Base-by-base conservation (phyloP, 2,113 vertebrate genomes). In the Felis catus region DNA sequence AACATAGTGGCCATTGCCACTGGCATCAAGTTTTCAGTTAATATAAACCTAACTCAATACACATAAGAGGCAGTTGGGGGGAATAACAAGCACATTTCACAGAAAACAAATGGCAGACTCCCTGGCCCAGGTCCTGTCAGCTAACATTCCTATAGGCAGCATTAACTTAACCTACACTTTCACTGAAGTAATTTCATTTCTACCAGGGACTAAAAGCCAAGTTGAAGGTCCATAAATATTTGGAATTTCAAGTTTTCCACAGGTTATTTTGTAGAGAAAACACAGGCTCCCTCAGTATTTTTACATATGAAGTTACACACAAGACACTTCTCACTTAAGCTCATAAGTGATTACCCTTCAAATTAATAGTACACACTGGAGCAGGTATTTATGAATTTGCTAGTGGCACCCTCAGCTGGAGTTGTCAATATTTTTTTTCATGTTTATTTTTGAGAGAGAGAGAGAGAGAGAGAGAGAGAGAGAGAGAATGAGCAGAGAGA, bases 321-420 rank as follows among this genome's bases (percentile, higher is more conserved):
- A 89, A 66, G 63, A 48, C 0, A 36, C 16, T 19, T 83, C 12
- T 81, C 90, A 65, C 27, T 86, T 94, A 39, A 68, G 8, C 2
- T 86, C 23, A 82, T 71, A 82, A 76, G 33, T 79, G 61, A 78
- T 91, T 92, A 90, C 31, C 51, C 23, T 95, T 94, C 19, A 82
- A 53, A 66, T 84, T 70, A 85, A 58, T 79, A 74, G 48, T n/a
- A 7, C 12, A 58, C 4, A 31, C 15, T 41, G 83, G 48, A 95
- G 33, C 3, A 58, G 33, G 29, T 73, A 48, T 51, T 92, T 33
- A 92, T 66, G 36, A 91, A 53, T 94, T 95, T 29, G 11, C 27
- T 80, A n/a, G 15, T 71, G 4, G 27, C 81, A 7, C 4, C 90
- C 53, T 87, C 14, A 31, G 39, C 4, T 51, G 29, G 76, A 90